Evolutionary conservation across 2,113 vertebrate species (phyloP).

Genomic region (Heterotis niloticus): DNA sequence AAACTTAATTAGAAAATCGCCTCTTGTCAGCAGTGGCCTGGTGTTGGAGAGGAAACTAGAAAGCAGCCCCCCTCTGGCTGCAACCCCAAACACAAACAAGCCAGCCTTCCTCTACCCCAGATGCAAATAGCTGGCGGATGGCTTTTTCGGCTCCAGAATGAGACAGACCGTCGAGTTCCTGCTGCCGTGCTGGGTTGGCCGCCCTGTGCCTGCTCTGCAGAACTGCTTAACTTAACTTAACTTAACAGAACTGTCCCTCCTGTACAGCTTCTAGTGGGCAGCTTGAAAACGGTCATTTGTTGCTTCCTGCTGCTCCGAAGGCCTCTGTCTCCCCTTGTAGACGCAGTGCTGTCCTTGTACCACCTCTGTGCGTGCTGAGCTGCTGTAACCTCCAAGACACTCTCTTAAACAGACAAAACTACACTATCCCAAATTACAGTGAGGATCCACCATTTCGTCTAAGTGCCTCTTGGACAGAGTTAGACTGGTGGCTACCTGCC

Average conservation of each 20-base stretch:
- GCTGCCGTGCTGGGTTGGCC: not conserved
- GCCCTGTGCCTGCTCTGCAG: not conserved
- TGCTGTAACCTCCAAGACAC: not conserved
- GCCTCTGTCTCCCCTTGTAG: not conserved
- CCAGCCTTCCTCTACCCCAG: not conserved
- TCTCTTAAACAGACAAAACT: not conserved
- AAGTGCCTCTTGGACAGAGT: not conserved
- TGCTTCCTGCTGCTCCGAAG: not conserved
- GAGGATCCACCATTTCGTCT: not conserved
- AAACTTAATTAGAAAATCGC: constrained; percentile 40
- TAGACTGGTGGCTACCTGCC: not conserved
- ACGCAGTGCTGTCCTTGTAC: not conserved
- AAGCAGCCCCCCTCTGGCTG: not conserved
- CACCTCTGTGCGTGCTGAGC: not conserved
- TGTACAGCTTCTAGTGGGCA: not conserved
- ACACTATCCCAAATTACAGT: constrained; percentile 6
- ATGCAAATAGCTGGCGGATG: constrained; percentile 1
- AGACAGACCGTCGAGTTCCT: too few relatives aligned
- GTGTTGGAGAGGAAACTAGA: not conserved
- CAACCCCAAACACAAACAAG: constrained; percentile 12
- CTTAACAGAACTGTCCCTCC: too few relatives aligned
- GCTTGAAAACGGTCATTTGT: not conserved
- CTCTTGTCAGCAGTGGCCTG: constrained; percentile 27
- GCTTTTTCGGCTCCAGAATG: not conserved
- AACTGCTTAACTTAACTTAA: too few relatives aligned